Base-by-base conservation (phyloP, 1,140 invertebrate species). In the Anagrus nilaparvatae region DNA sequence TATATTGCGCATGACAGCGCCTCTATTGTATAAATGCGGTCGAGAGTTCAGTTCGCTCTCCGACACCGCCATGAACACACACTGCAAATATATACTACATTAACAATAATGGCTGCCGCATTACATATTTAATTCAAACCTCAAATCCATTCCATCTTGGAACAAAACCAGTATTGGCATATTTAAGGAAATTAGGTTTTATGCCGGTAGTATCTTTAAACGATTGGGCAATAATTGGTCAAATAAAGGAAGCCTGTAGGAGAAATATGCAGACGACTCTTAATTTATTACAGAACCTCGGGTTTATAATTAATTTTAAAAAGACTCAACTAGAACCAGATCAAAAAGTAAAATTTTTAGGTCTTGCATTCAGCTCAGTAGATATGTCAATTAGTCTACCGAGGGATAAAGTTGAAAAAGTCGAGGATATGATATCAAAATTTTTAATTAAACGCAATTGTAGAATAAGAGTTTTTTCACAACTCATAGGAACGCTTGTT, bases 131-230 rank as follows among this genome's bases (percentile, higher is more conserved):
- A n/a, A n/a, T n/a, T n/a, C n/a, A n/a, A n/a, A n/a, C n/a, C n/a
- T n/a, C n/a, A n/a, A n/a, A n/a, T n/a, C n/a, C n/a, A n/a, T n/a
- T n/a, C n/a, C n/a, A n/a, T n/a, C n/a, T n/a, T n/a, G n/a, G n/a
- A n/a, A n/a, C n/a, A n/a, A n/a, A n/a, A n/a, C 54, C 54, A 12
- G 39, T 54, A 20, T 19, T 43, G 16, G 24, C 13, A 7, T 34
- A 41, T 7, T 21, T 45, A 13, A 25, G 36, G 19, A 18, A 13
- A 20, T n/a, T n/a, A 45, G 43, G 43, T 8, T 34, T 18, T 19
- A 14, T n/a, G 2, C 40, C 36, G 25, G 25, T 44, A 2, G 24
- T 29, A 3, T 44, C 38, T 25, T 39, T 44, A 17, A n/a, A n/a
- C n/a, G n/a, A n/a, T n/a, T n/a, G n/a, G n/a, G n/a, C n/a, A n/a